Conservation (phyloP, 1,140 invertebrate species). For the Helicoverpa armigera region DNA sequence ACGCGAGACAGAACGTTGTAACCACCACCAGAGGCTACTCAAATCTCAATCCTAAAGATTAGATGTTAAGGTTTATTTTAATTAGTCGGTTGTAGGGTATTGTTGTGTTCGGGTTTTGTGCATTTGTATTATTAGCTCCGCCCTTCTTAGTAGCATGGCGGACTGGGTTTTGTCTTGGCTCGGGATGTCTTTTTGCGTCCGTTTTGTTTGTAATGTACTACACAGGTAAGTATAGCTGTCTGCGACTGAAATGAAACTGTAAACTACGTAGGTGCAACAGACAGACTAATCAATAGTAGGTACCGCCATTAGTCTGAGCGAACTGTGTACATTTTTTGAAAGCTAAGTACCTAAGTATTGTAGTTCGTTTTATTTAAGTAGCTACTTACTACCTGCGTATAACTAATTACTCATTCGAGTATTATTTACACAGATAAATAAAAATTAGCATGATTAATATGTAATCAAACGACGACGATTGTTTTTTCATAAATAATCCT, state of each 20-base stretch:
- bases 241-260: neutral
- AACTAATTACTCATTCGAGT: no score
- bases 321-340: neutral
- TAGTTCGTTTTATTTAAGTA: neutral
- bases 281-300: neutral
- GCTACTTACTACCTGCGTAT: no score
- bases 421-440: no score
- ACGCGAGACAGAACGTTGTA: conserved; percentile 61
- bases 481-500: no score
- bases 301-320: neutral
- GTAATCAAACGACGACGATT: no score
- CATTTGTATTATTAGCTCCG: conserved; percentile 76
- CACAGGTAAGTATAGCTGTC: conserved; percentile 14
- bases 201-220: conserved; percentile 59
- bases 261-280: neutral
- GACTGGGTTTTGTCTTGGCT: conserved; percentile 69
- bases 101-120: conserved; percentile 56
- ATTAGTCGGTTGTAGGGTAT: conserved; percentile 51
- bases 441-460: no score
- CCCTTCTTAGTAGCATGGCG: conserved; percentile 80
- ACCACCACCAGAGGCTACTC: conserved; percentile 60
- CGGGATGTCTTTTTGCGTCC: conserved; percentile 74
- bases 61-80: conserved; percentile 64
- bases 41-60: conserved; percentile 65
- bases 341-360: no score